Evolutionary conservation across 2,888 invertebrate species (phyloP), one percentile per base, ranked within the genome.

Genomic region (Tridacna crocea): DNA sequence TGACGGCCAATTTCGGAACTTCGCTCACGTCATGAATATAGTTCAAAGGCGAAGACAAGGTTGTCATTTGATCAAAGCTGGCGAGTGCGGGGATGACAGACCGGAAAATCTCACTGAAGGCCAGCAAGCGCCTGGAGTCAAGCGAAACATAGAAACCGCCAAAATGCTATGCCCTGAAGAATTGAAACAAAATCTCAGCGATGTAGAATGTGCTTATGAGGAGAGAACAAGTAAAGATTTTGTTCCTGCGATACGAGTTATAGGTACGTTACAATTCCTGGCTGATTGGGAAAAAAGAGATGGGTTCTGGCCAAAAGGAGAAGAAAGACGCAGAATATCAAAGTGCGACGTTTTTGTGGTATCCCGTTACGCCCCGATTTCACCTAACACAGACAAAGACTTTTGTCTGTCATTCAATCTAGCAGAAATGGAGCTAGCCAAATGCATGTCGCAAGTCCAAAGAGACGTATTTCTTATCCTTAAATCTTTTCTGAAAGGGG

Each of bases 371-470:
- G 86, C 88, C 15, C 78, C 87, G n/a, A 48, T 82, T 0, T 61
- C 85, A 15, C 81, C 80, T 15, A 60, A 79, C 2, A 46, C 26
- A 12, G 46, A 72, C 0, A 81, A 60, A 61, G 89, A 89, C 77
- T 89, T 86, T 65, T 89, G 89, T 79, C 68, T 88, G n/a, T 81
- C 84, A 4, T 89, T 84, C 47, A 89, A 87, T 60, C 75, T 79
- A 19, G 82, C 84, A 11, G 89, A 89, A 73, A 68, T 84, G 15
- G 82, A 74, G 36, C 75, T 89, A 12, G 83, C 81, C 12, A 70
- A 81, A 47, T 74, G 77, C 47, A 22, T 88, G 70, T 70, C 84
- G 1, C 26, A 63, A 19, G 72, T 73, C n/a, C 88, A 88, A 51
- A 82, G 76, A 72, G 80, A 81, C 36, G 82, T 83, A 11, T 66